Conservation (phyloP, 2,888 invertebrate species). For the Dolichopus griseipennis region DNA sequence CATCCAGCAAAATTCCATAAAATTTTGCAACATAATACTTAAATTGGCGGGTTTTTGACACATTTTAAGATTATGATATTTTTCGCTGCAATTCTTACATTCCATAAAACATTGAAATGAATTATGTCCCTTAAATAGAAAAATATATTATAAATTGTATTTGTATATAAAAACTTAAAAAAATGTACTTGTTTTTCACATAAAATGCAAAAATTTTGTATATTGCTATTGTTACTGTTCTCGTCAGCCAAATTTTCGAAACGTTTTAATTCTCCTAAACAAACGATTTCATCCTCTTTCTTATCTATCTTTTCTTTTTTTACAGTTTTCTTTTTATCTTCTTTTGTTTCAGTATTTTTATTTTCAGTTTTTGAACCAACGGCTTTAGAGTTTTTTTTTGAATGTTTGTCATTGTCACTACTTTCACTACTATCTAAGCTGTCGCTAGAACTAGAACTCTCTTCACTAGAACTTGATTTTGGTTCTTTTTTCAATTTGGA, state of each 20-base stretch:
- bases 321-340: not conserved
- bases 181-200: constrained; percentile 33
- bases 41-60: constrained; percentile 35
- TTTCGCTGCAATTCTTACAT: constrained; percentile 35
- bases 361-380: not conserved
- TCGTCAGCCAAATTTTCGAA: constrained; percentile 29
- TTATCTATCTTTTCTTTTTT: not conserved
- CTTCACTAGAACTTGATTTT: not conserved
- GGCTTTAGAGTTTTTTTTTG: not conserved
- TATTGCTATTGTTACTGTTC: constrained; percentile 22
- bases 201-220: constrained; percentile 27
- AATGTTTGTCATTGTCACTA: not conserved
- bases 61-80: constrained; percentile 32
- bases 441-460: not conserved
- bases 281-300: not conserved
- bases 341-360: not conserved
- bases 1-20: constrained; percentile 37
- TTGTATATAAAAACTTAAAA: not conserved
- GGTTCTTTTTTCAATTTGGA: not conserved
- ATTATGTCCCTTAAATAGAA: constrained; percentile 30
- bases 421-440: not conserved
- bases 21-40: constrained; percentile 33
- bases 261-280: not conserved
- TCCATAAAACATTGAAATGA: constrained; percentile 37
- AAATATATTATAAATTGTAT: constrained; percentile 9